Percentiles rank a stretch among this genome's conserved stretches.
These are phyloP conservation scores for Drosophila borealis DNA, from an alignment of 2,888 invertebrate genomes.

Conservation along the genomic window DNA sequence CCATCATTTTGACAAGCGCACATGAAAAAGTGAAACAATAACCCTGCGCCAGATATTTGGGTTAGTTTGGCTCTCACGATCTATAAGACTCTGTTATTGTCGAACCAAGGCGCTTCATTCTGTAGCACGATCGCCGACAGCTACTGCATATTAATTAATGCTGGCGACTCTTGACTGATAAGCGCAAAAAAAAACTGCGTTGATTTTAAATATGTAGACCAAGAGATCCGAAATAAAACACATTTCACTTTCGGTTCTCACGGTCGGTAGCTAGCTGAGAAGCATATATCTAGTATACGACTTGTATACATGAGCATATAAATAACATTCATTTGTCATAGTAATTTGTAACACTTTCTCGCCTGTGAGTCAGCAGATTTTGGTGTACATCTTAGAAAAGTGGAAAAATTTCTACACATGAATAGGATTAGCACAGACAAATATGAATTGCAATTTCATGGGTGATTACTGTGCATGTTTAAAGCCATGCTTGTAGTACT, in stretches of 20 bases:
- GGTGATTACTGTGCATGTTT: slow-evolving; percentile 11
- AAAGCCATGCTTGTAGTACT: not conserved
- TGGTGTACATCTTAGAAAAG: slow-evolving; percentile 3
- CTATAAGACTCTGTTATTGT: slow-evolving; percentile 31
- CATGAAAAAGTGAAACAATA: slow-evolving; percentile 36
- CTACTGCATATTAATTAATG: slow-evolving; percentile 62
- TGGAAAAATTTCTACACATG: slow-evolving; percentile 14
- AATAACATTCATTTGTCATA: slow-evolving; percentile 43
- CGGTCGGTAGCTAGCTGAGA: slow-evolving; percentile 30
- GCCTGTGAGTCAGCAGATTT: slow-evolving; percentile 49
- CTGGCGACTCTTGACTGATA: slow-evolving; percentile 44
- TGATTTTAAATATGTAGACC: slow-evolving; percentile 27
- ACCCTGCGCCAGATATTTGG: slow-evolving; percentile 55
- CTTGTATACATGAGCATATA: slow-evolving; percentile 15
- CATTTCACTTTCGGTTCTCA: slow-evolving; percentile 58
- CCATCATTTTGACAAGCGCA: slow-evolving; percentile 60
- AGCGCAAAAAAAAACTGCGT: slow-evolving; percentile 32
- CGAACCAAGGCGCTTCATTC: slow-evolving; percentile 28
- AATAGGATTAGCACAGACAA: slow-evolving; percentile 24
- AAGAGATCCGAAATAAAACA: slow-evolving; percentile 4
- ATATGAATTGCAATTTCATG: slow-evolving; percentile 30
- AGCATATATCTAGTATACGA: slow-evolving; percentile 20
- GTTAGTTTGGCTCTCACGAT: slow-evolving; percentile 70
- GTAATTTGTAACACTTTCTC: slow-evolving; percentile 67
- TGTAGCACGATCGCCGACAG: slow-evolving; percentile 56